A percentile compares a stretch with the other conserved stretches of the same genome.
These are phyloP conservation scores for Labeo calbasu DNA, from an alignment of 2,797 vertebrate species.

Conservation along the genomic window DNA sequence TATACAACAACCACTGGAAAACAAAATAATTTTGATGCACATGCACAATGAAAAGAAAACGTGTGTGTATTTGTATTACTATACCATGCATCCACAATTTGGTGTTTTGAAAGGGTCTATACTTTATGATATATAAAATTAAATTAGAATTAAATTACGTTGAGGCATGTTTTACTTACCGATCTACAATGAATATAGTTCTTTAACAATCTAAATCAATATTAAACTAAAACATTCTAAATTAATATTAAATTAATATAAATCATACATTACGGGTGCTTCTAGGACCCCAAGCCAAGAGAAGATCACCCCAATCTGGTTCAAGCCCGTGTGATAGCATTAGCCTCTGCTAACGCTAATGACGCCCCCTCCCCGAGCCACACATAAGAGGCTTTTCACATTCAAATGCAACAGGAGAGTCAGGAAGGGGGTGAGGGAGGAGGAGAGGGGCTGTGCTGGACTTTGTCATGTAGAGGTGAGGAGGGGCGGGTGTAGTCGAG, in stretches of 20 bases:
- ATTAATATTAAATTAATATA: neutral
- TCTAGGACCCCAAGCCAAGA: neutral
- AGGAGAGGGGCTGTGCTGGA: constrained; percentile 49
- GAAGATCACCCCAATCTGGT: constrained; percentile 15
- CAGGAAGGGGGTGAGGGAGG: constrained; percentile 37
- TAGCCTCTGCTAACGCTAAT: constrained; percentile 37
- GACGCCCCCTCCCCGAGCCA: constrained; percentile 58
- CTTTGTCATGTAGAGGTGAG: constrained; percentile 58
- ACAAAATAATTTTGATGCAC: no score
- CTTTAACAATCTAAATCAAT: neutral
- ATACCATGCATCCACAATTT: no score
- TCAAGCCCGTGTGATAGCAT: constrained; percentile 49
- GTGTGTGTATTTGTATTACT: no score
- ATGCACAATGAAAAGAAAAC: no score
- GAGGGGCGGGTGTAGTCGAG: constrained; percentile 36
- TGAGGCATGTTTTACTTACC: neutral
- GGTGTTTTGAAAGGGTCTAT: no score
- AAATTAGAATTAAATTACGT: neutral
- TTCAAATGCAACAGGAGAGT: constrained; percentile 72
- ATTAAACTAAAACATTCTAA: neutral
- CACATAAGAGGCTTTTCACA: constrained; percentile 81
- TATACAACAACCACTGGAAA: no score
- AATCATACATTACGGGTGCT: neutral
- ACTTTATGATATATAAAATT: no score
- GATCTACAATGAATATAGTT: neutral